phyloP scores from a whole-genome alignment of 2,797 vertebrate species.

The Zalophus californianus region DNA sequence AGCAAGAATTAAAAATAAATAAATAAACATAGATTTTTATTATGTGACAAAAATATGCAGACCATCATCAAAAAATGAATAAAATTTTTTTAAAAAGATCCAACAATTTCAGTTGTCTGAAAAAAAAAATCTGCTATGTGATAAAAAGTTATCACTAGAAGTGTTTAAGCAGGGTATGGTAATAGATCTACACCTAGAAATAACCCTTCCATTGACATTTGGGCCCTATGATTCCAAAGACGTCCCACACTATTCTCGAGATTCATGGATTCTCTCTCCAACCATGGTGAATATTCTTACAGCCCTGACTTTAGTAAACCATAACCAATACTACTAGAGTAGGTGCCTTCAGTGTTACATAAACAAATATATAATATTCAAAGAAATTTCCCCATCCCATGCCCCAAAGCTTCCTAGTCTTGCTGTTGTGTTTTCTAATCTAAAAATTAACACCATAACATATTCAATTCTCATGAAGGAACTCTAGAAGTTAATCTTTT shows the following conservation, averaged over 20 bases:
- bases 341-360: not conserved
- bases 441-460: not conserved
- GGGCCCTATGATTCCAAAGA: not conserved
- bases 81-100: not conserved
- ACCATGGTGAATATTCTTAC: not conserved
- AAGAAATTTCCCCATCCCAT: not conserved
- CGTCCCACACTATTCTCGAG: not conserved
- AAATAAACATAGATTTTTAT: not conserved
- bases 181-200: not conserved
- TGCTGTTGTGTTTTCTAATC: not conserved
- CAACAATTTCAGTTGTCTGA: not conserved
- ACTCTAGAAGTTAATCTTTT: not conserved
- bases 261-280: not conserved
- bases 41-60: not conserved
- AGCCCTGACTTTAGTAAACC: not conserved
- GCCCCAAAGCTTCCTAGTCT: not conserved
- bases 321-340: not conserved
- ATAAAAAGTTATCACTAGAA: not conserved
- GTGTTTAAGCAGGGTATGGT: not conserved
- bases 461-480: not conserved
- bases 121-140: not conserved
- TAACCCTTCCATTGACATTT: not conserved
- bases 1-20: not conserved
- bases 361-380: not conserved
- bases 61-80: not conserved